These are phyloP conservation scores for Ophioninae sp. DNA, from an alignment of 2,888 invertebrate genomes.

Conservation along the genomic window DNA sequence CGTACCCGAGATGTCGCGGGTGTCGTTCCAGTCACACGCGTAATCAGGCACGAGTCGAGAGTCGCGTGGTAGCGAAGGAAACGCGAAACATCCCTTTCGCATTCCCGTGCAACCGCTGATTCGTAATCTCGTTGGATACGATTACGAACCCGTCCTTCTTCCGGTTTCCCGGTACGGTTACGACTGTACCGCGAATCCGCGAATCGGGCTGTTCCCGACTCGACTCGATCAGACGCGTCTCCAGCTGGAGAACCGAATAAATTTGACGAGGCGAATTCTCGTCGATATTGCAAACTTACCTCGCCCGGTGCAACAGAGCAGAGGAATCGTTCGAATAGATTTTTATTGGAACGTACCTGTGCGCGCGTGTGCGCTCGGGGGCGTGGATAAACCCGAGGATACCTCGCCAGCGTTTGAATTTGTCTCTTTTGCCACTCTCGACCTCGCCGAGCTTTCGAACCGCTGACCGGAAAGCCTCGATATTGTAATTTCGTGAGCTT, in stretches of 20 bases:
- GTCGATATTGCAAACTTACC: constrained; percentile 49
- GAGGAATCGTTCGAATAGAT: too few relatives aligned
- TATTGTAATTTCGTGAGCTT: constrained; percentile 50
- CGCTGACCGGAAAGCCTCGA: constrained; percentile 53
- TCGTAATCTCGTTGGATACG: constrained; percentile 54
- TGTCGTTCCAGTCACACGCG: too few relatives aligned
- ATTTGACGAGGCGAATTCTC: constrained; percentile 40
- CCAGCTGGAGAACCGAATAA: constrained; percentile 13
- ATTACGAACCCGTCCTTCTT: constrained; percentile 6
- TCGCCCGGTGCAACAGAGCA: not conserved
- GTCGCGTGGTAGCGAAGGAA: constrained; percentile 5
- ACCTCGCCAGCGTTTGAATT: not conserved
- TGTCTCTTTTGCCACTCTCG: not conserved
- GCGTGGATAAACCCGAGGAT: not conserved
- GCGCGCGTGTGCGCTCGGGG: too few relatives aligned
- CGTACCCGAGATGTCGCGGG: too few relatives aligned
- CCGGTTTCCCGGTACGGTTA: constrained; percentile 23
- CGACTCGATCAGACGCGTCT: constrained; percentile 12
- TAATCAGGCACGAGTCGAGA: not conserved
- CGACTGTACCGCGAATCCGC: constrained; percentile 38
- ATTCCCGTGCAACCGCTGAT: constrained; percentile 47
- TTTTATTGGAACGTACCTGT: too few relatives aligned
- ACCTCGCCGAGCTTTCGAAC: constrained; percentile 11
- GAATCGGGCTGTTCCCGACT: constrained; percentile 50
- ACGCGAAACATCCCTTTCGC: constrained; percentile 9